These are phyloP conservation scores for Empidonax traillii DNA, from an alignment of 2,113 vertebrate species.

Conservation along the genomic window DNA sequence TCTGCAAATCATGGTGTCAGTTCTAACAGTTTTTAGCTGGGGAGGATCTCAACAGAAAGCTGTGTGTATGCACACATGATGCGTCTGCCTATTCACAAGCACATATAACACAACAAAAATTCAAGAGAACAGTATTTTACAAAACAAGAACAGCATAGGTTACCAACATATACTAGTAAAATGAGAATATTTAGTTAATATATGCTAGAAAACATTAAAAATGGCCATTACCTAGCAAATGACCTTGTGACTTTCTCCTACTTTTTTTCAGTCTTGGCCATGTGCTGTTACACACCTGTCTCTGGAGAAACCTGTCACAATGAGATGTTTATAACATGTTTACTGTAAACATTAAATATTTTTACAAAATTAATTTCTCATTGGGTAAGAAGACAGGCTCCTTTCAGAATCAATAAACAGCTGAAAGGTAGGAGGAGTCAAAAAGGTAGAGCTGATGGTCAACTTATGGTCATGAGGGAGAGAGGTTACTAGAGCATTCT, in stretches of 20 bases:
- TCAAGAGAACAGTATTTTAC: background rate
- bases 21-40: background rate
- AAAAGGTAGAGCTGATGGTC: background rate
- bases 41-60: background rate
- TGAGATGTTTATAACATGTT: background rate
- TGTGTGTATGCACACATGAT: accelerated
- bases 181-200: background rate
- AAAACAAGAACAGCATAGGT: background rate
- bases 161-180: background rate
- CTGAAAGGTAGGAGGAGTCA: background rate
- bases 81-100: background rate
- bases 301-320: background rate
- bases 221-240: background rate
- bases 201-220: background rate
- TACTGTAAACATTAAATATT: background rate
- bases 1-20: background rate
- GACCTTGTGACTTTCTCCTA: background rate
- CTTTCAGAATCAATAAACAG: background rate
- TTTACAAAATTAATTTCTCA: background rate
- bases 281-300: background rate
- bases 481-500: accelerated
- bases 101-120: background rate
- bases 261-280: background rate
- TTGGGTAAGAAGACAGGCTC: background rate
- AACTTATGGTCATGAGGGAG: accelerated